These are phyloP conservation scores for Lagodon rhomboides DNA, from an alignment of 2,797 vertebrate species.

Conservation along the genomic window DNA sequence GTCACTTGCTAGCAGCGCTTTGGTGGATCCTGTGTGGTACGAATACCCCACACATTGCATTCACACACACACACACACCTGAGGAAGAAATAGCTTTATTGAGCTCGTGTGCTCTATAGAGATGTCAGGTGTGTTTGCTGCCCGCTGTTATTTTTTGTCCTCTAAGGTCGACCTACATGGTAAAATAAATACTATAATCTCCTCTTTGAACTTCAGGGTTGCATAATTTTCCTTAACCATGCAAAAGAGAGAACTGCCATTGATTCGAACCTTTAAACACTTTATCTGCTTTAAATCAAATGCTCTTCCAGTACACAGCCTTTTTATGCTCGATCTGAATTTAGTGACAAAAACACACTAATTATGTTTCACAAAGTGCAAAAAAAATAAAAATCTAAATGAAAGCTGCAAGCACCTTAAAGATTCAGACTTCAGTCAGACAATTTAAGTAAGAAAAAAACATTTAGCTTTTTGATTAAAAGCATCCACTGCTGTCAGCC, in stretches of 20 bases:
- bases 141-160: conserved; percentile 37
- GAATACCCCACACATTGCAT: conserved; percentile 51
- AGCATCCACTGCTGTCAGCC: background rate
- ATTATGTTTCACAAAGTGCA: background rate
- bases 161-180: background rate
- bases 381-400: background rate
- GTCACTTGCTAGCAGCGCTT: conserved; percentile 49
- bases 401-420: background rate
- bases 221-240: background rate
- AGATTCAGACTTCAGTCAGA: background rate
- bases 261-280: background rate
- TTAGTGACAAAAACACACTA: background rate
- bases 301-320: no score
- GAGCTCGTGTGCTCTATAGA: conserved; percentile 37
- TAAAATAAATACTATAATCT: conserved; percentile 24
- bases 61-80: conserved; percentile 15
- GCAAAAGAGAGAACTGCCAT: conserved; percentile 1
- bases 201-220: conserved; percentile 20
- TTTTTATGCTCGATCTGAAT: background rate
- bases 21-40: conserved; percentile 52
- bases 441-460: background rate
- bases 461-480: conserved; percentile 16
- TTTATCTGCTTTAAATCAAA: background rate
- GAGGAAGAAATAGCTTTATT: conserved; percentile 51
- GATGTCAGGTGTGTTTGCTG: conserved; percentile 53